phyloP scores from a whole-genome alignment of 2,888 invertebrate species.

The Drosophila kokeensis region DNA sequence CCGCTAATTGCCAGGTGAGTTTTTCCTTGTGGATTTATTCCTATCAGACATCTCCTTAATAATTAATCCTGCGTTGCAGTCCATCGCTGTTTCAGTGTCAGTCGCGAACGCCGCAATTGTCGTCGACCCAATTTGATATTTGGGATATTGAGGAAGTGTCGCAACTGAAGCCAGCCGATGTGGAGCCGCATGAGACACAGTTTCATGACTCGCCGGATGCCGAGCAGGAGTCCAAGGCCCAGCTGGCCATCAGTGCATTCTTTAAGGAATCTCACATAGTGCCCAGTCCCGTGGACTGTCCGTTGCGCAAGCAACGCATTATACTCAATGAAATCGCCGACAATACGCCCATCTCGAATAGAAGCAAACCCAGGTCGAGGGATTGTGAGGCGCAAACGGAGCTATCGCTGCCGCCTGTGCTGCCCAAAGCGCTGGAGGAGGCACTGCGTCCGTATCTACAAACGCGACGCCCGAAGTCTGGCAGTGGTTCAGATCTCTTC shows the following conservation, averaged over 20 bases:
- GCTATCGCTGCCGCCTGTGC: constrained; percentile 86
- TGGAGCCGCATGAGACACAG: constrained; percentile 87
- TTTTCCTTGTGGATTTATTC: background rate
- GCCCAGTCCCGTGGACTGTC: constrained; percentile 84
- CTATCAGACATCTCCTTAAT: background rate
- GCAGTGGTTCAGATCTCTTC: constrained; percentile 63
- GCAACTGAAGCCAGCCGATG: constrained; percentile 87
- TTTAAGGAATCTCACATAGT: constrained; percentile 84
- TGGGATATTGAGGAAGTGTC: constrained; percentile 91
- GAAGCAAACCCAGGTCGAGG: constrained; percentile 62
- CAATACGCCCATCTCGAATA: constrained; percentile 80
- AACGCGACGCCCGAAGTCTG: constrained; percentile 57
- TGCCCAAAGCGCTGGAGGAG: constrained; percentile 87
- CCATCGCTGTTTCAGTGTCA: constrained; percentile 84
- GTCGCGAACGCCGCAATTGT: constrained; percentile 81
- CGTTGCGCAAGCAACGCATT: constrained; percentile 82
- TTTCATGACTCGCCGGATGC: constrained; percentile 86
- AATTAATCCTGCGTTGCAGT: constrained; percentile 49
- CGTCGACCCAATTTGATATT: constrained; percentile 86
- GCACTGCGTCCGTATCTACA: constrained; percentile 87
- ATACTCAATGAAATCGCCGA: constrained; percentile 68
- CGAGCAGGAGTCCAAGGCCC: constrained; percentile 87
- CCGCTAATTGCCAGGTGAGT: constrained; percentile 86
- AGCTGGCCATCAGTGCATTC: constrained; percentile 87
- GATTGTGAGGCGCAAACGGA: constrained; percentile 87